These are phyloP conservation scores for Phalloptychus januarius DNA, from an alignment of 2,797 vertebrate species.

Conservation along the genomic window DNA sequence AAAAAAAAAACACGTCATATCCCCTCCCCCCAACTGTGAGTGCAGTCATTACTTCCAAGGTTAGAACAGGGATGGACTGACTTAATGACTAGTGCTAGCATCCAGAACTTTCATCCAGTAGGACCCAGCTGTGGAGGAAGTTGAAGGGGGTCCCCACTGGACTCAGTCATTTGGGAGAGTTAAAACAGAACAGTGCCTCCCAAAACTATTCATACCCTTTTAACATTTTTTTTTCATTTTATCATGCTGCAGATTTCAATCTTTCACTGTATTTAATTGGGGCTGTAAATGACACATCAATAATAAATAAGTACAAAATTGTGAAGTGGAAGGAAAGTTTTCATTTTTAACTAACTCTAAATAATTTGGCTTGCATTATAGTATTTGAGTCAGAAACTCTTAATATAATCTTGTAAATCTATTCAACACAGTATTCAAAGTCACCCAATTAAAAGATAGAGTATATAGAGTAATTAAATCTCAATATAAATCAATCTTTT, in stretches of 20 bases:
- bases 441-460: neutral
- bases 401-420: neutral
- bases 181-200: conserved; percentile 5
- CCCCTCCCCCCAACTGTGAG: conserved; percentile 59
- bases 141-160: neutral
- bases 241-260: neutral
- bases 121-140: conserved; percentile 31
- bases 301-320: neutral
- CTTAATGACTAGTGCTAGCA: conserved; percentile 22
- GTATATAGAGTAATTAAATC: neutral
- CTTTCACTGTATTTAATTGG: neutral
- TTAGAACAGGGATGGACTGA: conserved; percentile 39
- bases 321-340: neutral
- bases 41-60: conserved; percentile 66
- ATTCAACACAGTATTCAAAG: neutral
- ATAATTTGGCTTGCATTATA: neutral
- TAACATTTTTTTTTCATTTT: neutral
- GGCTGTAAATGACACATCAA: neutral
- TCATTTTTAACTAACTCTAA: neutral
- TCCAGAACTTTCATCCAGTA: conserved; percentile 55
- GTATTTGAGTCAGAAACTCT: neutral
- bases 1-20: conserved; percentile 35
- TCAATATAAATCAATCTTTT: neutral
- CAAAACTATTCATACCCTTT: neutral
- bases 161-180: conserved; percentile 22